phyloP scores from a whole-genome alignment of 1,140 invertebrate species.

The Pogonomyrmex barbatus region DNA sequence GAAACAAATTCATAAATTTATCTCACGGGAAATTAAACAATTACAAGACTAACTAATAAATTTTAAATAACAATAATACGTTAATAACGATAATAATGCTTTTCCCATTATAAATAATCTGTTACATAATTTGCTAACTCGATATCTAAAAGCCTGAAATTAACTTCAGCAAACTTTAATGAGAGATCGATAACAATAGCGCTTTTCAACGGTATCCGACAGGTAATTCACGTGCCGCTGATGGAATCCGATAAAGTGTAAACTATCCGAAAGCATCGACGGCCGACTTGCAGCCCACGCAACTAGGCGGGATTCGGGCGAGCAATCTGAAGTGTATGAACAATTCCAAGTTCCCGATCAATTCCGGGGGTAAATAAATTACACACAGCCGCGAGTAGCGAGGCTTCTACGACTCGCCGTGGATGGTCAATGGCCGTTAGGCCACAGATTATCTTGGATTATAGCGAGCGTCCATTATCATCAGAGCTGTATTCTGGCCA shows the following conservation, averaged over 20 bases:
- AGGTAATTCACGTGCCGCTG: neutral
- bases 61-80: too few relatives aligned
- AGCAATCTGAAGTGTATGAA: conserved; percentile 18
- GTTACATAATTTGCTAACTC: neutral
- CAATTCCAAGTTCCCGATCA: conserved; percentile 34
- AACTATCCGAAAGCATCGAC: conserved; percentile 38
- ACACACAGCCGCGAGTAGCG: conserved; percentile 16
- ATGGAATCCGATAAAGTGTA: conserved; percentile 43
- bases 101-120: neutral
- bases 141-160: neutral
- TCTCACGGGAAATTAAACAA: too few relatives aligned
- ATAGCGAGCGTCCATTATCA: conserved; percentile 69
- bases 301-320: neutral
- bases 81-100: too few relatives aligned
- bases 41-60: too few relatives aligned
- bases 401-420: conserved; percentile 40
- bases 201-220: conserved; percentile 18
- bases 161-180: conserved; percentile 20
- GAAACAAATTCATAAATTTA: neutral
- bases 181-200: conserved; percentile 29
- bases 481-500: conserved; percentile 52
- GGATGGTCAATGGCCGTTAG: conserved; percentile 54
- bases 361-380: conserved; percentile 43
- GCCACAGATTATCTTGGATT: conserved; percentile 68
- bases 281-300: neutral